These are phyloP conservation scores for Actinernus sp. DNA, from an alignment of 92 coral and sea anemone genomes.

Conservation along the genomic window DNA sequence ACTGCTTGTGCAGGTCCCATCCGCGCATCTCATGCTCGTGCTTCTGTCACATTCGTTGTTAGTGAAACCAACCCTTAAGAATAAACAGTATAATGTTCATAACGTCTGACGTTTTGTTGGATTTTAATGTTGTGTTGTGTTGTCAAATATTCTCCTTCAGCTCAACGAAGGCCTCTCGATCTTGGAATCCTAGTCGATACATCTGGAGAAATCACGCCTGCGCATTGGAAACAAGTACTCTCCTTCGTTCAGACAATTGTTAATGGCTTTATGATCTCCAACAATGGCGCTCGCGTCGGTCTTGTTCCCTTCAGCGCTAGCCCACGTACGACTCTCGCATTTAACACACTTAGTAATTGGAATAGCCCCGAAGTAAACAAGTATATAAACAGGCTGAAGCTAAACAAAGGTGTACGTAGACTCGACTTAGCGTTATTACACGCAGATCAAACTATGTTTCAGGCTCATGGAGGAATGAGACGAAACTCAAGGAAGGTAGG, in stretches of 20 bases:
- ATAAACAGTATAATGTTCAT: no score
- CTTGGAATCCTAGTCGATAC: conserved; percentile 63
- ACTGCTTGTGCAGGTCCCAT: no score
- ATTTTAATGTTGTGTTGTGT: no score
- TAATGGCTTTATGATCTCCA: conserved; percentile 67
- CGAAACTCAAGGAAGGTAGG: conserved; percentile 56
- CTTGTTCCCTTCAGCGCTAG: conserved; percentile 51
- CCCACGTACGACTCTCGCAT: conserved; percentile 29
- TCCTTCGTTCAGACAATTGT: conserved; percentile 55
- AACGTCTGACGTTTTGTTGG: no score
- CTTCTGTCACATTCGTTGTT: no score
- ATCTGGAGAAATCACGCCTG: conserved; percentile 29
- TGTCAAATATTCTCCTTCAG: background rate
- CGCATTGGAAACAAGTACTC: conserved; percentile 66
- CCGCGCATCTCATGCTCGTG: no score
- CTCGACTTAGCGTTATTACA: conserved; percentile 38
- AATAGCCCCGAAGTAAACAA: conserved; percentile 7
- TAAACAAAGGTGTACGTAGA: conserved; percentile 20
- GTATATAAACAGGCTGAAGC: conserved; percentile 15
- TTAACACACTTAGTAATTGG: conserved; percentile 42
- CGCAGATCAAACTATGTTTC: conserved; percentile 47
- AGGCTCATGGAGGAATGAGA: conserved; percentile 44
- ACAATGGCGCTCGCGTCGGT: conserved; percentile 76
- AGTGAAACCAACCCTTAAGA: no score
- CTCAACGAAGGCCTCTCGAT: conserved; percentile 34